Conservation (phyloP, 2,113 vertebrate genomes). For the Alethe diademata region DNA sequence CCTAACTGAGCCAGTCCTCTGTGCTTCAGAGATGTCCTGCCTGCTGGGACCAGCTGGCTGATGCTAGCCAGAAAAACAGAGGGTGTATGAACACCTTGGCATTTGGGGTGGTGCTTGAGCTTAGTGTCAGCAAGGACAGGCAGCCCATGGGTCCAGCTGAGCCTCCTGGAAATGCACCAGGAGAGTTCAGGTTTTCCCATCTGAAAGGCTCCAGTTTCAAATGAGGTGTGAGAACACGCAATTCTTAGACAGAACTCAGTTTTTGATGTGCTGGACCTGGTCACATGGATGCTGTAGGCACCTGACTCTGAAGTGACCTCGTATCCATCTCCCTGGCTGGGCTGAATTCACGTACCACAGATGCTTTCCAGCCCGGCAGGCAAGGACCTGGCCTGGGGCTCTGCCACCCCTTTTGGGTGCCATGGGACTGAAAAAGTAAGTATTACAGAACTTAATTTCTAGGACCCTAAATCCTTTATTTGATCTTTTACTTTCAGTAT, state of each 20-base stretch:
- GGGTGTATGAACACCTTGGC: accelerated
- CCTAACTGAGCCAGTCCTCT: not conserved
- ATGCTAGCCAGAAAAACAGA: not conserved
- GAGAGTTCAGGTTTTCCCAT: not conserved
- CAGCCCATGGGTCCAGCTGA: accelerated
- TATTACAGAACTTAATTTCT: not conserved
- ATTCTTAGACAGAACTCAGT: not conserved
- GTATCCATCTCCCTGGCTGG: not conserved
- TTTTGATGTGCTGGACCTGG: not conserved
- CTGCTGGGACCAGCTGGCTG: not conserved
- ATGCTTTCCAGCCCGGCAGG: not conserved
- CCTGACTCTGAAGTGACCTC: not conserved
- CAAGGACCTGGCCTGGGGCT: not conserved
- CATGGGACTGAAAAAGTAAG: not conserved
- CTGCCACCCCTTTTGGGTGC: not conserved
- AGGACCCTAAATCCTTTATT: not conserved
- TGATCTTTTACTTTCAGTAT: not conserved
- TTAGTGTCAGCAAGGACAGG: not conserved
- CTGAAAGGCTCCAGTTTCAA: not conserved
- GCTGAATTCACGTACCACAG: accelerated
- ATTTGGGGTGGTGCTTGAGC: not conserved
- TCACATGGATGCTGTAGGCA: not conserved
- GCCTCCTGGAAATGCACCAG: not conserved
- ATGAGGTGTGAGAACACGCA: accelerated
- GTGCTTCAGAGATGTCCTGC: not conserved